These are phyloP conservation scores for Sebastolobus alascanus DNA, from an alignment of 2,797 vertebrate genomes.

Conservation along the genomic window DNA sequence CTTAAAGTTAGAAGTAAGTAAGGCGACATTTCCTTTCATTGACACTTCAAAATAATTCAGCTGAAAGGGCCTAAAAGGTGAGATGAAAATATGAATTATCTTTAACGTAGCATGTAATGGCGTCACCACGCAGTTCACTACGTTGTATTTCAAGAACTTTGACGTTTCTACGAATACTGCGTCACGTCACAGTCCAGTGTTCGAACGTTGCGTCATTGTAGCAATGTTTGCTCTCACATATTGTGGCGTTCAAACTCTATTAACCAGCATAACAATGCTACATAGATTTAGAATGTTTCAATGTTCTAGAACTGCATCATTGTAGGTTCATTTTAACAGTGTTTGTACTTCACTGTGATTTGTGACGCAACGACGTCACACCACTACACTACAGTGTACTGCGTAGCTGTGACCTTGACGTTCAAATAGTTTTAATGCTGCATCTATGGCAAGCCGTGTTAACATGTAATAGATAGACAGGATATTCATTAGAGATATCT, in stretches of 20 bases:
- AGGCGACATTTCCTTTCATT: background rate
- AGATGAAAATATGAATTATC: background rate
- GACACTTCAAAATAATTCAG: background rate
- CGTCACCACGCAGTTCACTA: background rate
- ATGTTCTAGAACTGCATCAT: background rate
- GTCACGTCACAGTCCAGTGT: background rate
- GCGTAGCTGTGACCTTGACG: too few relatives aligned
- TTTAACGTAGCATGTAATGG: background rate
- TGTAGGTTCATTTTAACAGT: background rate
- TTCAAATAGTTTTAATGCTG: too few relatives aligned
- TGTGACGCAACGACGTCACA: too few relatives aligned
- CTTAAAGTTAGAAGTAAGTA: too few relatives aligned
- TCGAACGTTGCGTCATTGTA: background rate
- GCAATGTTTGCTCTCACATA: background rate
- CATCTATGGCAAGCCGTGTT: too few relatives aligned
- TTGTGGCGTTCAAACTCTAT: too few relatives aligned
- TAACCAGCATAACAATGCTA: too few relatives aligned
- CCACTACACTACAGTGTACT: too few relatives aligned
- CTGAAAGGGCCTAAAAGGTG: background rate
- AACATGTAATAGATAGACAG: too few relatives aligned
- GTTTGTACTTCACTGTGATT: background rate
- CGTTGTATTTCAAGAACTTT: background rate
- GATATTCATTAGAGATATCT: too few relatives aligned
- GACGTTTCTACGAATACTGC: background rate
- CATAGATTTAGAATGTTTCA: background rate